These are phyloP conservation scores for Calycopis cecrops DNA, from an alignment of 1,140 invertebrate species.

Conservation along the genomic window DNA sequence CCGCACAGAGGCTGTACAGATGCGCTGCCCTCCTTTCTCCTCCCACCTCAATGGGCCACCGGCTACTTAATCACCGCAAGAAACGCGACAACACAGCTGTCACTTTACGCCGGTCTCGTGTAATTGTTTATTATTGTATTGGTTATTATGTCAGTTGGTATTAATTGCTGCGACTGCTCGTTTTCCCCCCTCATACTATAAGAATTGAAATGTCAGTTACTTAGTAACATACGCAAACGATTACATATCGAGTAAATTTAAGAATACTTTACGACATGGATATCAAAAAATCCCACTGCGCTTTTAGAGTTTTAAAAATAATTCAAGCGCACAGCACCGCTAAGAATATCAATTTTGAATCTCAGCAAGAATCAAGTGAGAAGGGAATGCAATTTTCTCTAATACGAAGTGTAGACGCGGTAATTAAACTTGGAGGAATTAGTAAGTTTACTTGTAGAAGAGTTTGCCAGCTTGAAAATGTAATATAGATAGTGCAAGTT, in stretches of 20 bases:
- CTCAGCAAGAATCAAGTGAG: constrained; percentile 19
- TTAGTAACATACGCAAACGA: neutral
- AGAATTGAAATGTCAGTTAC: too few relatives aligned
- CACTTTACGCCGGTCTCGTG: too few relatives aligned
- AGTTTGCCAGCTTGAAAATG: constrained; percentile 5
- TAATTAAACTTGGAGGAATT: constrained; percentile 45
- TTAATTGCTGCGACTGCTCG: too few relatives aligned
- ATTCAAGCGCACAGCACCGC: constrained; percentile 10
- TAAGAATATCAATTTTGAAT: constrained; percentile 33
- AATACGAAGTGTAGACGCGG: constrained; percentile 29
- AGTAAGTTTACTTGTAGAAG: constrained; percentile 24
- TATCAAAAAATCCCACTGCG: too few relatives aligned
- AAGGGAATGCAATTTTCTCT: constrained; percentile 43
- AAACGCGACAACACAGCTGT: too few relatives aligned
- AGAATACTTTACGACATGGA: neutral
- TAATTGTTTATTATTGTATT: too few relatives aligned
- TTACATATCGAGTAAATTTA: neutral
- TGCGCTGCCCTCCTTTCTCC: too few relatives aligned
- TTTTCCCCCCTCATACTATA: constrained; percentile 10
- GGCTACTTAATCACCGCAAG: too few relatives aligned
- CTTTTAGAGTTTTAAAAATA: too few relatives aligned
- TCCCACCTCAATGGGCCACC: too few relatives aligned
- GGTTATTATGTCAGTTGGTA: too few relatives aligned
- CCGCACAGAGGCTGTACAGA: too few relatives aligned
- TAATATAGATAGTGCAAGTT: neutral